phyloP scores from a whole-genome alignment of 1,140 invertebrate genomes.

The Whitmania pigra region DNA sequence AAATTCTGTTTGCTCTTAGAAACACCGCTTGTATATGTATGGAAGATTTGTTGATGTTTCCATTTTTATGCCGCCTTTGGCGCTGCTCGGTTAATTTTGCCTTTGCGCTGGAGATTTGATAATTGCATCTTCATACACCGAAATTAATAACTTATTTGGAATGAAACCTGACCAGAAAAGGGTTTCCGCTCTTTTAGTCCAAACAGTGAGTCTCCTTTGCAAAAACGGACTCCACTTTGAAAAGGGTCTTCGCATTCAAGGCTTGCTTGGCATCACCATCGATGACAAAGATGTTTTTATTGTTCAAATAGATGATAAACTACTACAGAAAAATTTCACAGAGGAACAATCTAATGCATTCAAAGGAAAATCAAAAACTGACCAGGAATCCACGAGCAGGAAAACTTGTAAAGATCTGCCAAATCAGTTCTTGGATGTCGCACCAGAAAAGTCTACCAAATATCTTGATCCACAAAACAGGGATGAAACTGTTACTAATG shows the following conservation, averaged over 20 bases:
- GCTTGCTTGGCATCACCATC: constrained; percentile 5
- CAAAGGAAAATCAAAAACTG: background rate
- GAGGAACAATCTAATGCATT: background rate
- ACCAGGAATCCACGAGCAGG: background rate
- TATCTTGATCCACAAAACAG: background rate
- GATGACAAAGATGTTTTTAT: constrained; percentile 8
- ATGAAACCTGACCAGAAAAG: constrained; percentile 14
- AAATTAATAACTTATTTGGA: no score
- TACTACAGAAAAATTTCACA: background rate
- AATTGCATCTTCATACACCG: no score
- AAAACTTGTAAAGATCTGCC: background rate
- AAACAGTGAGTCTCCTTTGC: constrained; percentile 10
- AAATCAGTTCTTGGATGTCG: background rate
- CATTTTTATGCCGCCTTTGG: no score
- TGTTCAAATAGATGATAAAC: constrained; percentile 5
- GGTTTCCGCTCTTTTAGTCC: constrained; percentile 4
- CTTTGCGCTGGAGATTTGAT: no score
- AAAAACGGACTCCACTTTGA: constrained; percentile 10
- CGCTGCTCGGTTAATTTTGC: no score
- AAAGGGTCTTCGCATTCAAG: background rate
- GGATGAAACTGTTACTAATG: background rate
- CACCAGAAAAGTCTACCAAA: background rate
- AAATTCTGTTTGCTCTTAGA: no score
- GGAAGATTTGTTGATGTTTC: no score
- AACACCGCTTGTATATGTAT: no score